Evolutionary conservation across 2,797 vertebrate genomes (phyloP).

Genomic region (Percopsis omiscomaycus): DNA sequence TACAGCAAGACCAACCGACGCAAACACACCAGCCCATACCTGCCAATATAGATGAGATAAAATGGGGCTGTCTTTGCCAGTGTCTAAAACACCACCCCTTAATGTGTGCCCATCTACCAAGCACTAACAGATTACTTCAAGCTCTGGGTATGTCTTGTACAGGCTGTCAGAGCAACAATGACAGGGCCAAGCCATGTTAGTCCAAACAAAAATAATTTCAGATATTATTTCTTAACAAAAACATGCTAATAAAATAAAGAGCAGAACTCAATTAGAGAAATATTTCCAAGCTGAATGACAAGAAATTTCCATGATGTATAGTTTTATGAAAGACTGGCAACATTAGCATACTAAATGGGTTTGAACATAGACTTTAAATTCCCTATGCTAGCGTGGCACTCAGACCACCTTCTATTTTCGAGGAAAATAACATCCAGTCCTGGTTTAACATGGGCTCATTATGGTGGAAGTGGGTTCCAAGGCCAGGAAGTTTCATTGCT

Average conservation of each 20-base stretch:
- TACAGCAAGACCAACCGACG: constrained; percentile 31
- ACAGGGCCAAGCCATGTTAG: constrained; percentile 26
- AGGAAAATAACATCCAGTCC: constrained; percentile 74
- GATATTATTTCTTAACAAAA: background rate
- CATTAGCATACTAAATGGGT: constrained; percentile 26
- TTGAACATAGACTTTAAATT: constrained; percentile 42
- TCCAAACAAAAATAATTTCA: constrained; percentile 23
- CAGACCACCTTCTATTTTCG: constrained; percentile 76
- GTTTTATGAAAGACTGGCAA: background rate
- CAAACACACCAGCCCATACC: constrained; percentile 26
- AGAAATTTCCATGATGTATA: constrained; percentile 28
- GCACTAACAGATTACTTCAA: constrained; percentile 67
- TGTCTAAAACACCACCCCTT: constrained; percentile 47
- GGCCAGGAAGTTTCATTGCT: constrained; percentile 76
- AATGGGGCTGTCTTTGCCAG: constrained; percentile 36
- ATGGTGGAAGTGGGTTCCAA: constrained; percentile 79
- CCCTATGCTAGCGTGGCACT: constrained; percentile 45
- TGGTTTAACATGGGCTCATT: constrained; percentile 75
- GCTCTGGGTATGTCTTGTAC: constrained; percentile 25
- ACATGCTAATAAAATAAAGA: background rate
- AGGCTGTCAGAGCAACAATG: constrained; percentile 37
- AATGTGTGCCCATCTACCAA: constrained; percentile 65
- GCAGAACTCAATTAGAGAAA: background rate
- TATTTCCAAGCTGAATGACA: constrained; percentile 10
- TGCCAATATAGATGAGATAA: constrained; percentile 48